Evolutionary conservation across 35 echinoderm and acorn worm genomes (phyloP), one percentile per base, ranked within the genome.

Genomic region (Strongylocentrotus purpuratus): DNA sequence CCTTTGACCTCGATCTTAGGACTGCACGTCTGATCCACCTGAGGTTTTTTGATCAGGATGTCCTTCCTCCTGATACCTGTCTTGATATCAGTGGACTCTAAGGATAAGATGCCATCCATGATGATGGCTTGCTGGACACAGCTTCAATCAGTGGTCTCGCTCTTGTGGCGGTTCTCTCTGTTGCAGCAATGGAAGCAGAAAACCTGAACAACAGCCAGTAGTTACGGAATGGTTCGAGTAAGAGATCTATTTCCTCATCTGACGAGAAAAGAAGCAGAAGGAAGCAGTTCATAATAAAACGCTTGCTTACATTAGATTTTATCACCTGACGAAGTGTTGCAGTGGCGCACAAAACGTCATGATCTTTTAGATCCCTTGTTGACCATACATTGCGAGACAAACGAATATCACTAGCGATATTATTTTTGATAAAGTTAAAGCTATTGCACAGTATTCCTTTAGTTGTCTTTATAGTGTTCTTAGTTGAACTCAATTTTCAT

Each of bases 21-120:
- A 71, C 87, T 94, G 11, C 41, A 47, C 22, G 50, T 91, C 31
- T 87, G 92, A 46, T 91, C 95, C 28, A 97, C 71, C 33, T 96
- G 92, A 85, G 97, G 97, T 48, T 98, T 98, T 32, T 98, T 98
- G 50, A 98, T 95, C 48, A 97, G 85, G 33, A 98, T 92, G 47
- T 96, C 96, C 87, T 98, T 98, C 11, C 85, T 94, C 71, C 94
- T 97, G 65, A 98, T 98, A 47, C 97, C 97, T 13, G 86, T 85
- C 61, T 97, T 98, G 25, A 95, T 47, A 86, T 94, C 94, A 50
- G 91, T 48, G 28, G 94, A 92, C 2, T 95, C 94, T 31, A 85
- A 58, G 32, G 94, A 48, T 4, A 97, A 85, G 45, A 97, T 97
- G 33, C 94, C 96, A 95, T 97, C 96, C 96, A 97, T 97, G 94